Conservation (phyloP, 1,140 invertebrate species). For the Dinothrombium tinctorium region DNA sequence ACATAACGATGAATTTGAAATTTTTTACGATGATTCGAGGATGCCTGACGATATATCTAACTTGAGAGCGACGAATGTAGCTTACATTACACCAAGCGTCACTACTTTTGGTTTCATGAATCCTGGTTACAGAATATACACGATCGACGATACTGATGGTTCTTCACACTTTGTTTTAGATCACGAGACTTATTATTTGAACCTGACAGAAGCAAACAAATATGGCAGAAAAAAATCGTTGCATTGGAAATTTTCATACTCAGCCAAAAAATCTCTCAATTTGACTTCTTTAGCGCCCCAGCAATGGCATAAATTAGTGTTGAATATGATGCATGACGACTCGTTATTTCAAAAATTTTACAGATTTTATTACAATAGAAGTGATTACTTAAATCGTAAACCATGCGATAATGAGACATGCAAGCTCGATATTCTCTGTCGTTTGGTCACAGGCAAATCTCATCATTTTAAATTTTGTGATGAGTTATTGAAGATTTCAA, state of each 20-base stretch:
- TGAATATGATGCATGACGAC: slow-evolving; percentile 55
- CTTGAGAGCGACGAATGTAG: slow-evolving; percentile 11
- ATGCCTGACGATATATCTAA: slow-evolving; percentile 26
- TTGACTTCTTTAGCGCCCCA: slow-evolving; percentile 51
- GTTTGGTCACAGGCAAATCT: slow-evolving; percentile 53
- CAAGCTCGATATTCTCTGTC: slow-evolving; percentile 55
- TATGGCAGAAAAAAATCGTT: slow-evolving; percentile 22
- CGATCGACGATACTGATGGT: slow-evolving; percentile 36
- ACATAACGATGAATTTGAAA: slow-evolving; percentile 76
- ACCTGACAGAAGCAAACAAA: slow-evolving; percentile 69
- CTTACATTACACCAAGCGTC: slow-evolving; percentile 12
- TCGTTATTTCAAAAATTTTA: slow-evolving; percentile 63
- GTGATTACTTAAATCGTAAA: neutral
- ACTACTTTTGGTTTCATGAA: slow-evolving; percentile 65
- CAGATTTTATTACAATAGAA: slow-evolving; percentile 34
- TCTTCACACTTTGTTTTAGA: slow-evolving; percentile 45
- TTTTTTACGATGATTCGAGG: slow-evolving; percentile 52
- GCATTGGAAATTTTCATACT: slow-evolving; percentile 69
- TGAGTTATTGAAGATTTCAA: slow-evolving; percentile 4
- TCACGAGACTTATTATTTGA: slow-evolving; percentile 84
- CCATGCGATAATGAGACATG: slow-evolving; percentile 54
- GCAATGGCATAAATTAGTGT: slow-evolving; percentile 62
- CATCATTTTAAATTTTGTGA: slow-evolving; percentile 32
- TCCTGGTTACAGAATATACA: slow-evolving; percentile 85
- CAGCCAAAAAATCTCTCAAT: slow-evolving; percentile 50